phyloP scores from a whole-genome alignment of 2,797 vertebrate species.

The Leptoclinus maculatus region DNA sequence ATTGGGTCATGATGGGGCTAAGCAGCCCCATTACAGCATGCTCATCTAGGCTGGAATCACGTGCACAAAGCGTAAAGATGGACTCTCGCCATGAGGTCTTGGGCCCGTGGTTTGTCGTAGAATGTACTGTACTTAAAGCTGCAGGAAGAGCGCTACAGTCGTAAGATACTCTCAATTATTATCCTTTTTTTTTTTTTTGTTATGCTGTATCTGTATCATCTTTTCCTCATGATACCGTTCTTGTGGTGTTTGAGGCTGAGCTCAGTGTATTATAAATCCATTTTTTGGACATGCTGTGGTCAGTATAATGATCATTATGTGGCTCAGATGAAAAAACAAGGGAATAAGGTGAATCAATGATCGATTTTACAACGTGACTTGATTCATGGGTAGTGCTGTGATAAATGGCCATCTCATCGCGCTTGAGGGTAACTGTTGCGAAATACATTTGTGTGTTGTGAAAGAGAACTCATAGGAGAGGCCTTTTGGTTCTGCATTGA shows the following conservation, averaged over 20 bases:
- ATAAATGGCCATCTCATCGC: slow-evolving; percentile 80
- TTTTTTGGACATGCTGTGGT: slow-evolving; percentile 81
- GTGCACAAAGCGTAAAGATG: slow-evolving; percentile 80
- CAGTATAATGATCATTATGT: slow-evolving; percentile 86
- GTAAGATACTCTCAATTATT: slow-evolving; percentile 49
- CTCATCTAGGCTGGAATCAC: slow-evolving; percentile 84
- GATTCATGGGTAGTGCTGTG: slow-evolving; percentile 82
- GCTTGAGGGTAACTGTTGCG: slow-evolving; percentile 67
- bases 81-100: slow-evolving; percentile 74
- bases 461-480: slow-evolving; percentile 39
- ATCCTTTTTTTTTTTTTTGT: slow-evolving; percentile 47
- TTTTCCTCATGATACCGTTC: slow-evolving; percentile 64
- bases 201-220: slow-evolving; percentile 56
- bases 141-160: slow-evolving; percentile 35
- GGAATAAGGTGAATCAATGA: slow-evolving; percentile 84
- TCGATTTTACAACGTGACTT: slow-evolving; percentile 82
- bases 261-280: slow-evolving; percentile 79
- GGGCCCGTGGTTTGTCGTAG: slow-evolving; percentile 55
- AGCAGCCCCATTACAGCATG: slow-evolving; percentile 87
- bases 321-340: slow-evolving; percentile 84
- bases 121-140: slow-evolving; percentile 23
- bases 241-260: slow-evolving; percentile 61
- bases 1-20: slow-evolving; percentile 88
- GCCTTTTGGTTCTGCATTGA: slow-evolving; percentile 39
- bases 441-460: slow-evolving; percentile 68